These are phyloP conservation scores for Percina caprodes DNA, from an alignment of 2,113 vertebrate species.

Conservation along the genomic window DNA sequence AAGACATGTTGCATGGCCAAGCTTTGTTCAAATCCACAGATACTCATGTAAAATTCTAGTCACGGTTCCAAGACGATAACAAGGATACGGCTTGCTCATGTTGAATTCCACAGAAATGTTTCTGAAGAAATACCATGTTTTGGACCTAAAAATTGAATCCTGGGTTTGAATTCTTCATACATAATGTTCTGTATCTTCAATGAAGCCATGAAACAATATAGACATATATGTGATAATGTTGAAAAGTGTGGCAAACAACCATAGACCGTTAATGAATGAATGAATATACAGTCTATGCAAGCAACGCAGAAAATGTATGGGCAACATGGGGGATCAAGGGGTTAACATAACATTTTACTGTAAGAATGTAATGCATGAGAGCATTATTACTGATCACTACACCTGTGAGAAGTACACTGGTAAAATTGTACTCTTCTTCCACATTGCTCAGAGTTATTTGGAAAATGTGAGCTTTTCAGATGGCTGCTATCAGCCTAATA, in stretches of 20 bases:
- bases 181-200: neutral
- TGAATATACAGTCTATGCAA: no score
- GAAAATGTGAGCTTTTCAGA: slow-evolving; percentile 47
- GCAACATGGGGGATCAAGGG: neutral
- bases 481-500: slow-evolving; percentile 55
- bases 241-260: neutral
- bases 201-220: neutral
- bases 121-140: slow-evolving; percentile 22
- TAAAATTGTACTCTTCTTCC: neutral
- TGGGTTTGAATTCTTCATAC: neutral
- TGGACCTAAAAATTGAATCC: neutral
- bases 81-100: neutral
- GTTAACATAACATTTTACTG: neutral
- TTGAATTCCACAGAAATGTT: neutral
- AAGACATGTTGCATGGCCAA: slow-evolving; percentile 1
- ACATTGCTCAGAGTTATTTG: slow-evolving; percentile 1
- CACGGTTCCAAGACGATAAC: neutral
- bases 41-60: slow-evolving; percentile 14
- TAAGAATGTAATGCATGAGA: neutral
- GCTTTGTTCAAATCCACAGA: neutral
- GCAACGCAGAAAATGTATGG: neutral
- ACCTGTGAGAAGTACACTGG: neutral
- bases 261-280: no score
- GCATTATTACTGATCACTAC: neutral
- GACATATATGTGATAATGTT: neutral